Percentiles rank a stretch among this genome's conserved stretches.
phyloP scores from a whole-genome alignment of 1,140 invertebrate species.

The Dendroctonus valens region DNA sequence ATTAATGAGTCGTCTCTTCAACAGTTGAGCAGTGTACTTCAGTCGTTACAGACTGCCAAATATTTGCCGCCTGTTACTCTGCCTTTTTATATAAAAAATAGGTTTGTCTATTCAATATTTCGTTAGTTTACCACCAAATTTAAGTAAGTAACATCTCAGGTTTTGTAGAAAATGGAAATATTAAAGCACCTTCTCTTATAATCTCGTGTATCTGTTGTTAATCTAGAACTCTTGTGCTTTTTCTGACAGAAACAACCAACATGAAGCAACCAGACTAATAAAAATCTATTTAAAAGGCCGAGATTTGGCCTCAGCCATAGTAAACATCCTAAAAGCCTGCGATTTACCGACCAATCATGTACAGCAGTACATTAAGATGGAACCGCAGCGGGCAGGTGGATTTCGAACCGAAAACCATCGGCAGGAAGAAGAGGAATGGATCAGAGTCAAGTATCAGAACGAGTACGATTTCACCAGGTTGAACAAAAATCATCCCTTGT shows the following conservation, averaged over 20 bases:
- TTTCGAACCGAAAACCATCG: constrained; percentile 15
- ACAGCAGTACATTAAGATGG: constrained; percentile 60
- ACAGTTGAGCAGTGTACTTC: constrained; percentile 78
- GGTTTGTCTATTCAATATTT: no score
- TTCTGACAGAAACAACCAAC: constrained; percentile 48
- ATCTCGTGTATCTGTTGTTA: no score
- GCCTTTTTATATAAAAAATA: constrained; percentile 73
- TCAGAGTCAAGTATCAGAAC: constrained; percentile 38
- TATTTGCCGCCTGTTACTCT: constrained; percentile 60
- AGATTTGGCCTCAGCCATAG: constrained; percentile 72
- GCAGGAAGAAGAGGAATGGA: constrained; percentile 17
- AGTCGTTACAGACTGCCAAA: constrained; percentile 66
- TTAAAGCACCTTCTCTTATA: no score
- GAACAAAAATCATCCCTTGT: constrained; percentile 56
- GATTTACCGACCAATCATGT: constrained; percentile 81
- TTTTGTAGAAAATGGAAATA: no score
- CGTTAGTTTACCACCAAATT: no score
- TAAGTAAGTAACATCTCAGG: no score
- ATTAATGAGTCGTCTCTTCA: constrained; percentile 91
- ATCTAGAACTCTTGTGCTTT: no score
- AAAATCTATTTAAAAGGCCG: constrained; percentile 67
- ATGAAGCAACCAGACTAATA: constrained; percentile 64
- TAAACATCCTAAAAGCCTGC: constrained; percentile 75
- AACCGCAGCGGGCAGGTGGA: constrained; percentile 12
- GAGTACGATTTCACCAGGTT: constrained; percentile 54